phyloP scores from a whole-genome alignment of 2,888 invertebrate species.

The Carterocephalus palaemon region DNA sequence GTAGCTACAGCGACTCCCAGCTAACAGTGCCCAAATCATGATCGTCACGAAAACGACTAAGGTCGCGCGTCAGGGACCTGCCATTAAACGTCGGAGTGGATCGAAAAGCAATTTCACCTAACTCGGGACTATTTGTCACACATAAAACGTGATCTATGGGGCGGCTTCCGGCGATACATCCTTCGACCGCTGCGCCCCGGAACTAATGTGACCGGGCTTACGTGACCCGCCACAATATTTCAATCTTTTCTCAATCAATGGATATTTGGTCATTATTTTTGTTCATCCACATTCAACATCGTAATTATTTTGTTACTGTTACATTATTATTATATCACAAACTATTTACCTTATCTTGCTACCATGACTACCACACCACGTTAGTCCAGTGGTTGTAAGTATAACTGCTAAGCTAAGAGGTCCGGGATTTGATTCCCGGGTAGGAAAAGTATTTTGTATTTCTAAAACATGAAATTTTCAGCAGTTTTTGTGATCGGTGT shows the following conservation, averaged over 20 bases:
- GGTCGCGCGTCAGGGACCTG: slow-evolving; percentile 68
- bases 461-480: too few species aligned
- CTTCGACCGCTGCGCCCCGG: slow-evolving; percentile 37
- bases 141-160: slow-evolving; percentile 73
- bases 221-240: slow-evolving; percentile 32
- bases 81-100: slow-evolving; percentile 75
- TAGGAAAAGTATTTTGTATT: too few species aligned
- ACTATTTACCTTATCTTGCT: too few species aligned
- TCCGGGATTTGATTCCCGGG: too few species aligned
- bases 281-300: too few species aligned
- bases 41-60: slow-evolving; percentile 63
- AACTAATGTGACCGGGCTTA: slow-evolving; percentile 29
- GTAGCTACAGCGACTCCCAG: slow-evolving; percentile 32
- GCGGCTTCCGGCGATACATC: slow-evolving; percentile 50
- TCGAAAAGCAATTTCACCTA: slow-evolving; percentile 75
- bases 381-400: too few species aligned
- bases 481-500: too few species aligned
- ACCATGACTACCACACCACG: too few species aligned
- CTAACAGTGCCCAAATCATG: slow-evolving; percentile 60
- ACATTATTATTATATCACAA: too few species aligned
- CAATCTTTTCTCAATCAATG: slow-evolving; percentile 11
- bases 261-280: slow-evolving; percentile 5
- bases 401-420: too few species aligned
- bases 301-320: too few species aligned
- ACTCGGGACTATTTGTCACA: slow-evolving; percentile 75